Conservation (phyloP, 2,888 invertebrate genomes). For the Pyrrhosoma nymphula region DNA sequence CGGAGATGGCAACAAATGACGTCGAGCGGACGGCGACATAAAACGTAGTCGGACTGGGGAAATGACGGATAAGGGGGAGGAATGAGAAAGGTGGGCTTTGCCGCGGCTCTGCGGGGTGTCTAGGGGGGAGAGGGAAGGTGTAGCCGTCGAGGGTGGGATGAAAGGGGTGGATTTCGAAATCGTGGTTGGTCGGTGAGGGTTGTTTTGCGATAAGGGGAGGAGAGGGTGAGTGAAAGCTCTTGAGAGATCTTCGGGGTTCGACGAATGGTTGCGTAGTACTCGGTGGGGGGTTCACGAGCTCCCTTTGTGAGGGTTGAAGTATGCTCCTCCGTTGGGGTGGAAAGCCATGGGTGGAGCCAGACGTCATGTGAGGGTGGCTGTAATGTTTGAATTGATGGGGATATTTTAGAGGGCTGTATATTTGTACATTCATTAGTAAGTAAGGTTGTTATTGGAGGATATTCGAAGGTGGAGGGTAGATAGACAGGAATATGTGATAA, state of each 20-base stretch:
- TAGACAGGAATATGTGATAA: too few relatives aligned
- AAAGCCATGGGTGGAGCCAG: neutral
- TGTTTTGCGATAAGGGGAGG: neutral
- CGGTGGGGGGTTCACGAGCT: neutral
- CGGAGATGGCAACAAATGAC: slow-evolving; percentile 57
- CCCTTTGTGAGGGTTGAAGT: neutral
- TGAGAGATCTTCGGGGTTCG: neutral
- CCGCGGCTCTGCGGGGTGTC: neutral
- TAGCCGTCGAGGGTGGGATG: neutral
- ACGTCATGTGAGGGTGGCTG: neutral
- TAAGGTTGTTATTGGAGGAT: too few relatives aligned
- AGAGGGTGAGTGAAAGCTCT: neutral
- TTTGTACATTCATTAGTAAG: too few relatives aligned
- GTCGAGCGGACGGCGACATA: slow-evolving; percentile 46
- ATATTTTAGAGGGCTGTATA: neutral
- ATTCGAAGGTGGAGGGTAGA: too few relatives aligned
- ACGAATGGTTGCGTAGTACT: neutral
- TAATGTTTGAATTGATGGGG: neutral
- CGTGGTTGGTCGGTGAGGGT: neutral
- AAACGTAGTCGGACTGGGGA: slow-evolving; percentile 17
- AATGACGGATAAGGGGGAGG: slow-evolving; percentile 49
- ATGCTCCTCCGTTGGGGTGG: neutral
- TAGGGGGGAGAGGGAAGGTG: neutral
- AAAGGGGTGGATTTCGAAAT: slow-evolving; percentile 4
- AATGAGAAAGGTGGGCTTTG: slow-evolving; percentile 25